Evolutionary conservation across 2,113 vertebrate genomes (phyloP).

Genomic region (Nannospalax galili): DNA sequence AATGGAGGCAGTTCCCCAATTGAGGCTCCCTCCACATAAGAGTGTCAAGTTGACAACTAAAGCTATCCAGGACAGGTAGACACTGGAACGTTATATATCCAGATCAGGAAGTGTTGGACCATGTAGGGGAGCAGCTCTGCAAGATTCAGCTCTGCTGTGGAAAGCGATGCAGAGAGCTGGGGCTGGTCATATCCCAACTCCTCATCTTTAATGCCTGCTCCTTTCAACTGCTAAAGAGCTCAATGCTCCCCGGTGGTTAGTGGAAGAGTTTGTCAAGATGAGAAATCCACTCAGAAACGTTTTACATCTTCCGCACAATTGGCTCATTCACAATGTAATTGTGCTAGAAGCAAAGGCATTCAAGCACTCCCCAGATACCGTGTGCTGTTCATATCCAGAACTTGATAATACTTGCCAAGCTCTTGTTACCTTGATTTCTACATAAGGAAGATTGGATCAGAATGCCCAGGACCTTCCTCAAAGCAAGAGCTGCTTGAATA

Average conservation of each 20-base stretch:
- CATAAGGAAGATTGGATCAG: constrained; percentile 44
- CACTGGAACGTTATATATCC: not conserved
- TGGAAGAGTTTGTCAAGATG: constrained; percentile 77
- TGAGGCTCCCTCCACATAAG: too few species aligned
- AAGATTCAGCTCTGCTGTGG: not conserved
- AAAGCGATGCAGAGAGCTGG: fast-evolving
- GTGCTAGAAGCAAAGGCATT: constrained; percentile 51
- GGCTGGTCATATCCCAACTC: not conserved
- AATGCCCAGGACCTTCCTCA: constrained; percentile 39
- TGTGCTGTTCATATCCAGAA: constrained; percentile 40
- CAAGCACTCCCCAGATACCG: constrained; percentile 52
- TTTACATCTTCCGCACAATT: constrained; percentile 75
- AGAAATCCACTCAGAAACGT: constrained; percentile 77
- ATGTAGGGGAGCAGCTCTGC: fast-evolving
- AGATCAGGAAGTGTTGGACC: not conserved
- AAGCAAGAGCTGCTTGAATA: constrained; percentile 39
- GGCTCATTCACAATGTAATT: constrained; percentile 79
- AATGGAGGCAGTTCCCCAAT: too few species aligned
- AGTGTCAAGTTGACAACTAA: too few species aligned
- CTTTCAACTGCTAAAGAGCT: constrained; percentile 33
- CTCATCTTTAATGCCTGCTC: not conserved
- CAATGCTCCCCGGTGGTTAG: not conserved
- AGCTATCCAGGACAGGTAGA: too few species aligned
- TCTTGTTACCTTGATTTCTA: constrained; percentile 75
- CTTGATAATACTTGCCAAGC: constrained; percentile 67